Conservation (phyloP, 1,140 invertebrate species). For the Leguminivora glycinivorella region DNA sequence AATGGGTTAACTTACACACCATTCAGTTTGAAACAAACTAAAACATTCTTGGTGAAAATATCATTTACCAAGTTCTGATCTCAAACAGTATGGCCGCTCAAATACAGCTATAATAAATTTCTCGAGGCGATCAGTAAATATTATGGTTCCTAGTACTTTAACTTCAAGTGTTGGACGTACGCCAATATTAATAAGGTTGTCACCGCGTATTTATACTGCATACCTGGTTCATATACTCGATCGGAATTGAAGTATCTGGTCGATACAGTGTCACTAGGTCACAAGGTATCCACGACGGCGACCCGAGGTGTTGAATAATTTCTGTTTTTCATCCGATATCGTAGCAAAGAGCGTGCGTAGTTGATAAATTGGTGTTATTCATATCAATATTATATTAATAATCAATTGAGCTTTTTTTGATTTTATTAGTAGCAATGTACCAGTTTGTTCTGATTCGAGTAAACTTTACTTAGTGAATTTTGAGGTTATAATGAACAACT, state of each 20-base stretch:
- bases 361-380: not conserved
- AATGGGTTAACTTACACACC: too few species aligned
- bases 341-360: not conserved
- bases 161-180: not conserved
- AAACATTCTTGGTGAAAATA: not conserved
- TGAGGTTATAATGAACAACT: too few species aligned
- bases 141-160: constrained; percentile 17
- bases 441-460: too few species aligned
- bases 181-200: constrained; percentile 21
- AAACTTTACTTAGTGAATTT: too few species aligned
- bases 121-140: not conserved
- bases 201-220: not conserved
- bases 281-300: constrained; percentile 16
- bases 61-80: not conserved
- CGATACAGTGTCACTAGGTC: constrained; percentile 18
- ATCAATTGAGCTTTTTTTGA: too few species aligned
- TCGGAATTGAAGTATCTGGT: constrained; percentile 2
- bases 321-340: not conserved
- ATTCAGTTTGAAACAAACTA: not conserved
- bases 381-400: too few species aligned
- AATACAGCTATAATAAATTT: not conserved
- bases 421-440: too few species aligned
- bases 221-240: not conserved
- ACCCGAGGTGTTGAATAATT: constrained; percentile 10
- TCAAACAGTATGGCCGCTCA: not conserved